These are phyloP conservation scores for Cephus runcator DNA, from an alignment of 2,888 invertebrate genomes.

Conservation along the genomic window DNA sequence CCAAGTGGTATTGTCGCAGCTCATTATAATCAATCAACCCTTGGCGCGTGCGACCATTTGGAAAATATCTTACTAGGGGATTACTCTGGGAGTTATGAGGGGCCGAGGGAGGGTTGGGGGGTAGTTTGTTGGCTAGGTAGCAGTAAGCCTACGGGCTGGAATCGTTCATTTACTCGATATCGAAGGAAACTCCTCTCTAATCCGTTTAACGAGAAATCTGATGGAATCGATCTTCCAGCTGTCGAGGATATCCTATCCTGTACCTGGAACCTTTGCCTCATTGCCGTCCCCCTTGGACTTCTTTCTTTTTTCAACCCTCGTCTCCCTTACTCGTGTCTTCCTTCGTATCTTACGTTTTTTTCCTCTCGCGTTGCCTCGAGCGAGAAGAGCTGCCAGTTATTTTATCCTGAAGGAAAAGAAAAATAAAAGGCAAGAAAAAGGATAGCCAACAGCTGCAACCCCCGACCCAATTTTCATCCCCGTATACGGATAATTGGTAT, in stretches of 20 bases:
- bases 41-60: neutral
- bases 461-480: neutral
- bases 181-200: neutral
- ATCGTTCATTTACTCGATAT: neutral
- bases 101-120: neutral
- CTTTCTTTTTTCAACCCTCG: neutral
- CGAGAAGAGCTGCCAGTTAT: neutral
- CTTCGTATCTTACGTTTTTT: neutral
- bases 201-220: neutral
- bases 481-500: neutral
- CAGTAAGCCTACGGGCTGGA: neutral
- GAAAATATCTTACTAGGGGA: neutral
- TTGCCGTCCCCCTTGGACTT: neutral
- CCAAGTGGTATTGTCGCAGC: neutral
- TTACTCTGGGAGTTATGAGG: neutral
- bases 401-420: neutral
- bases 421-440: neutral
- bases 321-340: neutral
- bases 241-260: neutral
- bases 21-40: neutral
- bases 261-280: neutral
- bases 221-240: neutral
- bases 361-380: neutral
- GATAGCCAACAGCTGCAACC: neutral
- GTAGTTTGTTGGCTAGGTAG: neutral